Conservation (phyloP, 2,888 invertebrate species). For the Urechis unicinctus region DNA sequence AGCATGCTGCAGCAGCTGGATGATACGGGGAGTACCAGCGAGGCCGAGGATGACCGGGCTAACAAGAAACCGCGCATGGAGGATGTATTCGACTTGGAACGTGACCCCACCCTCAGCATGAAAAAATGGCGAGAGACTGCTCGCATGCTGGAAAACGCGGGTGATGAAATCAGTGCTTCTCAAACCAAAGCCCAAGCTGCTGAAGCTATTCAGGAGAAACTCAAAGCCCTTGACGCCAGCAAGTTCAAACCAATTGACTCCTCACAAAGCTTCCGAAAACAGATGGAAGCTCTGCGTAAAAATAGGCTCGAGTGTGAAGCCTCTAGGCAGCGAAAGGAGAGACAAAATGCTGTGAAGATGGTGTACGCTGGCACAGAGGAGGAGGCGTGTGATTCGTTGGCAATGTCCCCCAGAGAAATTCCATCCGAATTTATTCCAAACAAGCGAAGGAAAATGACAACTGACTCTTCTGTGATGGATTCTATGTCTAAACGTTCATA, state of each 20-base stretch:
- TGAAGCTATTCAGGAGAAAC: not conserved
- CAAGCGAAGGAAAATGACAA: conserved; percentile 29
- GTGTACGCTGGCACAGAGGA: not conserved
- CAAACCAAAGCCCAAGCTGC: not conserved
- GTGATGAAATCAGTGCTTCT: not conserved
- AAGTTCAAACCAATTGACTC: conserved; percentile 24
- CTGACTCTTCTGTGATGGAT: conserved; percentile 14
- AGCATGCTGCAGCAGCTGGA: conserved; percentile 43
- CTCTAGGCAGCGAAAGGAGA: not conserved
- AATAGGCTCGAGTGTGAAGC: not conserved
- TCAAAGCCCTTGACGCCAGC: conserved; percentile 1
- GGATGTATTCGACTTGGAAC: conserved; percentile 15
- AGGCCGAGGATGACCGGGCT: conserved; percentile 11
- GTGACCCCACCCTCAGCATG: not conserved
- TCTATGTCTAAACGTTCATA: conserved; percentile 7
- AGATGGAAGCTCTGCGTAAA: conserved; percentile 33
- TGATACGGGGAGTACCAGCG: conserved; percentile 29
- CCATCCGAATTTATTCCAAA: conserved; percentile 29
- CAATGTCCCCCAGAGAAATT: conserved; percentile 29
- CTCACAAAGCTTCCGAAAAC: conserved; percentile 34
- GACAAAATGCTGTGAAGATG: not conserved
- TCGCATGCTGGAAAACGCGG: not conserved
- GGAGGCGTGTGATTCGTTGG: not conserved
- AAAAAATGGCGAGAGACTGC: conserved; percentile 1
- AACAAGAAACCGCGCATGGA: conserved; percentile 28